A percentile compares a stretch with the other conserved stretches of the same genome.
Evolutionary conservation across 2,113 vertebrate species (phyloP).

Genomic region (Pachypanchax playfairii): DNA sequence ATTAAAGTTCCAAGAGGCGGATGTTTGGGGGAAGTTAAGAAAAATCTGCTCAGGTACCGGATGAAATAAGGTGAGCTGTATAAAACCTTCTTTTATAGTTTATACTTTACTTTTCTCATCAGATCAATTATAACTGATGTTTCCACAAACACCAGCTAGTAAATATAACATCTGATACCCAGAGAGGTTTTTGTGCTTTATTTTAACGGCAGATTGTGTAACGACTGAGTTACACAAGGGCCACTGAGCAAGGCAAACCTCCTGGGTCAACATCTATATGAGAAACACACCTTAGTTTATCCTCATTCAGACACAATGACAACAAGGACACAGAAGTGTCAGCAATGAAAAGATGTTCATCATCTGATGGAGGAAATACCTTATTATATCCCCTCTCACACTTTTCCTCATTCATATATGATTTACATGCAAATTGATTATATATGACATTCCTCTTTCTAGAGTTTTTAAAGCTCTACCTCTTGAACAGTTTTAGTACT

Average conservation of each 20-base stretch:
- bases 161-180: neutral
- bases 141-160: neutral
- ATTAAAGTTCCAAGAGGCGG: slow-evolving; percentile 55
- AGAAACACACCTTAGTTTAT: neutral
- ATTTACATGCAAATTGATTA: no score
- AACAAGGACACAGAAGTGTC: neutral
- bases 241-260: neutral
- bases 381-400: no score
- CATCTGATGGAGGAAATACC: neutral
- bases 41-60: slow-evolving; percentile 40
- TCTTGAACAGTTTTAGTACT: no score
- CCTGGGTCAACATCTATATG: neutral
- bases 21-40: slow-evolving; percentile 59
- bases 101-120: neutral
- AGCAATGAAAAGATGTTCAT: neutral
- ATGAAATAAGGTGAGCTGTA: slow-evolving; percentile 73
- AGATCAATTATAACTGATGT: neutral
- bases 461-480: no score
- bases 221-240: neutral
- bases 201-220: neutral
- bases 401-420: no score
- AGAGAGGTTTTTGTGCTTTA: slow-evolving; percentile 2
- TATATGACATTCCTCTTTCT: no score
- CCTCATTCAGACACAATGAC: neutral
- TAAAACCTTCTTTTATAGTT: slow-evolving; percentile 7